phyloP scores from a whole-genome alignment of 2,797 vertebrate species.

The Anolis apletophallus region DNA sequence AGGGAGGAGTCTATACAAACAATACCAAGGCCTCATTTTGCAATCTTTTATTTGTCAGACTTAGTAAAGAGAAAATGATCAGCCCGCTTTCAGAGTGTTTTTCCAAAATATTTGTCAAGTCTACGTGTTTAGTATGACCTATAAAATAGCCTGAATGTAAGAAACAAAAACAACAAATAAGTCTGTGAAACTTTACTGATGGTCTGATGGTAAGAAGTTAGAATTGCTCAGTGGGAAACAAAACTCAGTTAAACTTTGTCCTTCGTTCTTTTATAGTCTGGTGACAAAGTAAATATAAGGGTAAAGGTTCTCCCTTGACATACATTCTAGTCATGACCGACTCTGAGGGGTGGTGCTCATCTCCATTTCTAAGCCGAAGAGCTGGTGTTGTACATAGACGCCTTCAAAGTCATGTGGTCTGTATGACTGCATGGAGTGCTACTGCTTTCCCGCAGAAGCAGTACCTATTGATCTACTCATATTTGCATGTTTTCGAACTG shows the following conservation, averaged over 20 bases:
- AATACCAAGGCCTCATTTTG: slow-evolving; percentile 63
- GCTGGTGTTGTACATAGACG: too few relatives aligned
- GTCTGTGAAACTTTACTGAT: slow-evolving; percentile 50
- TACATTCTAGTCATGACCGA: too few relatives aligned
- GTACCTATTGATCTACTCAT: too few relatives aligned
- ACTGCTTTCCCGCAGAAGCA: too few relatives aligned
- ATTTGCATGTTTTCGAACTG: too few relatives aligned
- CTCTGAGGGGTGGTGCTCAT: too few relatives aligned
- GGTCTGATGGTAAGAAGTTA: slow-evolving; percentile 25
- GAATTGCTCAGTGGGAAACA: neutral
- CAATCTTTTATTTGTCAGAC: slow-evolving; percentile 45
- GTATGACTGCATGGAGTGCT: too few relatives aligned
- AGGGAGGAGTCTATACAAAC: slow-evolving; percentile 49
- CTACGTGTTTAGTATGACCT: neutral
- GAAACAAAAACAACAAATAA: slow-evolving; percentile 22
- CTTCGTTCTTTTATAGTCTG: neutral
- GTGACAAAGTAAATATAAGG: slow-evolving; percentile 5
- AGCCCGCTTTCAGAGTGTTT: slow-evolving; percentile 1
- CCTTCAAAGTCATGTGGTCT: too few relatives aligned
- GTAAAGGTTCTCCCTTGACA: too few relatives aligned
- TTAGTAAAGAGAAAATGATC: slow-evolving; percentile 42
- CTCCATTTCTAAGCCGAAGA: too few relatives aligned
- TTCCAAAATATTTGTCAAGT: neutral
- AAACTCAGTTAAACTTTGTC: slow-evolving; percentile 17
- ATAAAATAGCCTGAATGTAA: slow-evolving; percentile 41